These are phyloP conservation scores for Malthinus seriepunctatus DNA, from an alignment of 2,888 invertebrate genomes.

Conservation along the genomic window DNA sequence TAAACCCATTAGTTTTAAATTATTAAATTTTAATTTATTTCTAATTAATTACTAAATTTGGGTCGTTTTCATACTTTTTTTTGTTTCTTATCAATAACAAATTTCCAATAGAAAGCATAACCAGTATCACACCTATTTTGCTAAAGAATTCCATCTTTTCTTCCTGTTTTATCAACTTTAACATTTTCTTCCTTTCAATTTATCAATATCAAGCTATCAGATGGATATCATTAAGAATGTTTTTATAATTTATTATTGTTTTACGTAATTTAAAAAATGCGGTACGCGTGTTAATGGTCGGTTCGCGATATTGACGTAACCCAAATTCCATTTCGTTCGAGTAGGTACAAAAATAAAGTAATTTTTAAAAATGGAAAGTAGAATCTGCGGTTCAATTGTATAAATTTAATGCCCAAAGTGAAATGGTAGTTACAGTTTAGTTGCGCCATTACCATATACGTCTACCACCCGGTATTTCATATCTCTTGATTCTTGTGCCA, in stretches of 20 bases:
- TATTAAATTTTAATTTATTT: not conserved
- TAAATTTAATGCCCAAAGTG: constrained; percentile 14
- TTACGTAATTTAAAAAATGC: not conserved
- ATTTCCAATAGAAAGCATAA: too few species aligned
- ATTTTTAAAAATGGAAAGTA: constrained; percentile 32
- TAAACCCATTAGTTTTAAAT: not conserved
- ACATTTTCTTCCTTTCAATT: too few species aligned
- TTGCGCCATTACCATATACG: constrained; percentile 21
- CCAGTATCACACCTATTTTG: too few species aligned
- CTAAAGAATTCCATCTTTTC: too few species aligned
- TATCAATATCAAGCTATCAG: too few species aligned
- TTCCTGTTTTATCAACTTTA: too few species aligned
- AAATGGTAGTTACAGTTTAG: constrained; percentile 22
- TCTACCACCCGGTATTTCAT: constrained; percentile 20
- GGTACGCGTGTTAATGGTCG: not conserved
- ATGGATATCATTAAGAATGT: too few species aligned
- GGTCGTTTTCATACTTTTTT: not conserved
- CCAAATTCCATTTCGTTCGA: constrained; percentile 10
- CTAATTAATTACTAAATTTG: not conserved
- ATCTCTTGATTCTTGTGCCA: constrained; percentile 16
- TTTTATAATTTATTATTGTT: too few species aligned
- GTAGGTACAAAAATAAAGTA: constrained; percentile 8
- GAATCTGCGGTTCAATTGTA: constrained; percentile 19
- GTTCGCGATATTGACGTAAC: constrained; percentile 8
- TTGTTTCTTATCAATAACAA: too few species aligned